Base-by-base conservation (phyloP, 2,797 vertebrate species). In the Typhlichthys eigenmanni region DNA sequence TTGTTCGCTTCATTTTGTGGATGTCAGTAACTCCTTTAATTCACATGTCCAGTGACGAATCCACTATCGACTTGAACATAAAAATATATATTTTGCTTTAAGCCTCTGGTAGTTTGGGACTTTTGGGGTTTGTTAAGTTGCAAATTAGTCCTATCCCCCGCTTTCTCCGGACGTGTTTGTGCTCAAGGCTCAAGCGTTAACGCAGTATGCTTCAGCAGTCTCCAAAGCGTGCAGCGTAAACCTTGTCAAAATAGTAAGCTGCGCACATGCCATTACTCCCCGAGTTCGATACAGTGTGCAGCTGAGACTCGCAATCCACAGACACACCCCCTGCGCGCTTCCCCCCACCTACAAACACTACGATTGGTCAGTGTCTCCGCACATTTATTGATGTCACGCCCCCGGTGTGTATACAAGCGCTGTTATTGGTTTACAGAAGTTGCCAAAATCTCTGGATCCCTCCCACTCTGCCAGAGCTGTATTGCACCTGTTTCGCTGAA, bases 1-100 rank as follows among this genome's bases (percentile, higher is more conserved):
- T 80, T 65, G 85, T 80, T 79, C 85, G 87, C 88, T 90, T 92
- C 92, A 93, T 71, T 78, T 90, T 91, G 79, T 74, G 86, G 83
- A 78, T 82, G 84, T 55, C 75, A 78, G 67, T 88, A 90, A 87
- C 89, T 86, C 88, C 88, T 88, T 88, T 68, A 80, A 87, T 91
- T 93, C 91, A 93, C 92, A 94, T 93, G 91, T 91, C 93, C 92
- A 89, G 84, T 71, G 71, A 75, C 82, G 82, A 88, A 84, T 88
- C 83, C 85, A 79, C 71, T 77, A 72, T 74, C 75, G 72, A 72
- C 55, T 79, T 73, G 76, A 58, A 67, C 58, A 74, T 69, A 65
- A 74, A 72, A 69, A 74, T 76, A 66, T 60, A 24, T 55, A 62
- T 75, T 62, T 47, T 55, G 68, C 68, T 7, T 54, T 62, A 64